phyloP scores from a whole-genome alignment of 2,888 invertebrate genomes.

The Scaptomyza parva region DNA sequence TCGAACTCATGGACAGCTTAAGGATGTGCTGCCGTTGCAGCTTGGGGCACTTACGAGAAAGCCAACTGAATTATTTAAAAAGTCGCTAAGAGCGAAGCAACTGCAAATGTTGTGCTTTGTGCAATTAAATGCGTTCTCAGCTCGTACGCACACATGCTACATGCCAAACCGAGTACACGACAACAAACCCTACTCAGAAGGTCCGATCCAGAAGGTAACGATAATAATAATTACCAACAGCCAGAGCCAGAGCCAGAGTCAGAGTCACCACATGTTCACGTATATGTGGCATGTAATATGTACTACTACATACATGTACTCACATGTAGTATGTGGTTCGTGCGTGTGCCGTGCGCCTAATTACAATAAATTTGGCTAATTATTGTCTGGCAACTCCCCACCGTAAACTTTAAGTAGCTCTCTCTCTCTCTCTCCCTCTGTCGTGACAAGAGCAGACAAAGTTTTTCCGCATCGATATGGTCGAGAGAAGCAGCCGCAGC shows the following conservation, averaged over 20 bases:
- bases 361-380: constrained; percentile 82
- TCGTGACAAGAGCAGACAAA: constrained; percentile 65
- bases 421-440: too few species aligned
- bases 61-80: constrained; percentile 78
- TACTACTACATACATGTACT: background rate
- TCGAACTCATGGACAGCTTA: constrained; percentile 30
- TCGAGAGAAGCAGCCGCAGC: constrained; percentile 21
- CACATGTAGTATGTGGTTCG: constrained; percentile 4
- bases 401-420: constrained; percentile 73
- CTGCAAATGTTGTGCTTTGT: constrained; percentile 67
- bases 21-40: constrained; percentile 43
- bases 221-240: constrained; percentile 6
- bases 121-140: constrained; percentile 76
- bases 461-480: constrained; percentile 71
- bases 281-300: constrained; percentile 7
- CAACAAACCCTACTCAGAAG: constrained; percentile 25
- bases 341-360: constrained; percentile 76
- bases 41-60: constrained; percentile 43
- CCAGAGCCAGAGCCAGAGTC: constrained; percentile 5
- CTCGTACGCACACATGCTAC: constrained; percentile 76
- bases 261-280: constrained; percentile 38
- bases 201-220: constrained; percentile 1
- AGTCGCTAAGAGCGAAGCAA: constrained; percentile 68
- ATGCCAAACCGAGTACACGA: too few species aligned
- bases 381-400: constrained; percentile 69